Evolutionary conservation across 2,888 invertebrate genomes (phyloP).

Genomic region (Balanococcus diminutus): DNA sequence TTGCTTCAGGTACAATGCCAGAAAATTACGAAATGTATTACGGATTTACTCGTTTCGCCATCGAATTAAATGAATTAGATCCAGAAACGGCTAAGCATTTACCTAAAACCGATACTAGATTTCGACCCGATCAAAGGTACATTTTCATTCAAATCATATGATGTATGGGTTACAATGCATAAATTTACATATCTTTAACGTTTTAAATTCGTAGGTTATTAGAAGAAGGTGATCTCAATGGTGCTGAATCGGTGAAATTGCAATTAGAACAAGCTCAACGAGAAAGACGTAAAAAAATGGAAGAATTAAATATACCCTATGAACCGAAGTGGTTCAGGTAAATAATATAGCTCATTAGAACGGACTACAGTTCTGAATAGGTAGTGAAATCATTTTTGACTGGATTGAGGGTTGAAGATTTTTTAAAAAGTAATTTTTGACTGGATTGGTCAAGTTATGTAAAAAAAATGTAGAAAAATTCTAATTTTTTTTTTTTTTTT

Average conservation of each 20-base stretch:
- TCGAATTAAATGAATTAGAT: conserved; percentile 80
- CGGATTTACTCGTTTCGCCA: conserved; percentile 83
- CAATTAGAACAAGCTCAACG: conserved; percentile 77
- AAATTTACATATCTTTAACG: background rate
- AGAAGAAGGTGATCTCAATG: conserved; percentile 75
- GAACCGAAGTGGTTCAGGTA: conserved; percentile 70
- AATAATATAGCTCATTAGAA: conserved; percentile 57
- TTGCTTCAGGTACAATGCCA: conserved; percentile 73
- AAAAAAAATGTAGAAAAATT: background rate
- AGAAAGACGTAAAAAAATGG: conserved; percentile 69
- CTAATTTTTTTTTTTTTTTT: background rate
- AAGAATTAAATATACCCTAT: conserved; percentile 65
- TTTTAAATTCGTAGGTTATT: conserved; percentile 64
- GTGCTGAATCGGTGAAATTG: conserved; percentile 74
- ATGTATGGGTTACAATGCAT: background rate
- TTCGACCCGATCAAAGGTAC: conserved; percentile 76
- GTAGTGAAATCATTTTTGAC: background rate
- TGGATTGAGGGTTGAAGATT: too few species aligned
- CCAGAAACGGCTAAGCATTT: conserved; percentile 67
- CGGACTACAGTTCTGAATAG: background rate
- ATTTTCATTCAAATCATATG: background rate
- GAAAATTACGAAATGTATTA: conserved; percentile 80
- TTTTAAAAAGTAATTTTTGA: too few species aligned
- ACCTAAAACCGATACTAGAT: conserved; percentile 78
- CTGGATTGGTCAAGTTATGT: too few species aligned